Conservation (phyloP, 2,888 invertebrate genomes). For the Fragum sueziense region DNA sequence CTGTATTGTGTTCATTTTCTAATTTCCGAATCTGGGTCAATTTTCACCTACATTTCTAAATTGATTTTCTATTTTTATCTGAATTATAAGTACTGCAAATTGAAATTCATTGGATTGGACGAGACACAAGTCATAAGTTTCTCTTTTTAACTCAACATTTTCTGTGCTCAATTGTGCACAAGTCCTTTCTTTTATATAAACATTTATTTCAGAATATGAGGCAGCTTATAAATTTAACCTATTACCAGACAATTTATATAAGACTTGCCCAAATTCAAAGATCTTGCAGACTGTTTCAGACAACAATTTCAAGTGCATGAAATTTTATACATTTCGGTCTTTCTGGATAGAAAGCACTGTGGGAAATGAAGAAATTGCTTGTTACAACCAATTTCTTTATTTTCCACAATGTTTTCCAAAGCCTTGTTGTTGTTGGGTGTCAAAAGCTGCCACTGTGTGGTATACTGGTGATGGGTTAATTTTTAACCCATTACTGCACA, state of each 20-base stretch:
- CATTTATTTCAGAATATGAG: too few species aligned
- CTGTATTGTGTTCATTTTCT: too few species aligned
- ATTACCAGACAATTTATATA: neutral
- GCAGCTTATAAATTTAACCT: neutral
- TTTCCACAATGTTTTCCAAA: too few species aligned
- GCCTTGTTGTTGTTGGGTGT: neutral
- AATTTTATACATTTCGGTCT: too few species aligned
- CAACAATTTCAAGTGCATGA: too few species aligned
- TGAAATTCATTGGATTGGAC: neutral
- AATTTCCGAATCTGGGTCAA: too few species aligned
- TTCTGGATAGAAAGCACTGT: neutral
- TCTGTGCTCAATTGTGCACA: too few species aligned
- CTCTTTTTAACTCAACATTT: too few species aligned
- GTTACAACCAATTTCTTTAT: too few species aligned
- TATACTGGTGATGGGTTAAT: too few species aligned
- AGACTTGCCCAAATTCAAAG: neutral
- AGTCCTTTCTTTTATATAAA: too few species aligned
- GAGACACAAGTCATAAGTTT: neutral
- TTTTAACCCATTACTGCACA: too few species aligned
- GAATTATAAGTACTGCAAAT: neutral
- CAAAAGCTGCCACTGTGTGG: neutral
- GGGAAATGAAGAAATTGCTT: neutral
- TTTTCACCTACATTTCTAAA: neutral
- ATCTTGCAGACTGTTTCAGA: neutral
- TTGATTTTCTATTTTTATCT: neutral